Percentiles rank a stretch among this genome's conserved stretches.
These are phyloP conservation scores for Netelia virgata DNA, from an alignment of 2,888 invertebrate genomes.

Conservation along the genomic window DNA sequence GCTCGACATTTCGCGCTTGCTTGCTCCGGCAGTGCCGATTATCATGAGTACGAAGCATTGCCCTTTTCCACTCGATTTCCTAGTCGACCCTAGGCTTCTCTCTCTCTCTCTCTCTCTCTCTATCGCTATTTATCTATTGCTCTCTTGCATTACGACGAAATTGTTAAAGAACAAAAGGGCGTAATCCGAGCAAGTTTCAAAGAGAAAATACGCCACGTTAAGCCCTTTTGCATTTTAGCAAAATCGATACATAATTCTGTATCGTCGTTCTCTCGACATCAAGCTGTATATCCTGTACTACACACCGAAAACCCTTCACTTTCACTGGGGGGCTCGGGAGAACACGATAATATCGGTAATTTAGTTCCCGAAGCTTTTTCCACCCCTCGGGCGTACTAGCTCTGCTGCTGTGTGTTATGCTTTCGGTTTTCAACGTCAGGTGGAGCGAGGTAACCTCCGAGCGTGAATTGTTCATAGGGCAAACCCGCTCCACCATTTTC, in stretches of 20 bases:
- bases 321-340: conserved; percentile 54
- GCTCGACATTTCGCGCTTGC: conserved; percentile 73
- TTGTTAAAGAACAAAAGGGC: not conserved
- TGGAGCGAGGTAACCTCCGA: conserved; percentile 40
- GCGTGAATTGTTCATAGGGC: conserved; percentile 17
- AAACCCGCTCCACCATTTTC: not conserved
- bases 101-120: conserved; percentile 19
- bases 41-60: conserved; percentile 78
- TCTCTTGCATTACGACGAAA: not conserved
- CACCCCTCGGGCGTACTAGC: conserved; percentile 15
- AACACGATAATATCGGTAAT: conserved; percentile 75
- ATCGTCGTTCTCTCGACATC: conserved; percentile 51
- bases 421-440: conserved; percentile 32
- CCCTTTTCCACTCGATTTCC: conserved; percentile 63
- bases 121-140: conserved; percentile 5
- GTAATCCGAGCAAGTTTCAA: not conserved
- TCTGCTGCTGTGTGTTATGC: conserved; percentile 10
- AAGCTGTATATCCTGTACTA: conserved; percentile 34
- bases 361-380: conserved; percentile 70
- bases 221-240: not conserved
- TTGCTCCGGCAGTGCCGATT: conserved; percentile 72
- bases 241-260: not conserved
- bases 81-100: conserved; percentile 11
- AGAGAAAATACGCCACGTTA: not conserved
- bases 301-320: conserved; percentile 65